A percentile compares a stretch with the other conserved stretches of the same genome.
phyloP scores from a whole-genome alignment of 2,888 invertebrate species.

The Parapristionchus giblindavisi region DNA sequence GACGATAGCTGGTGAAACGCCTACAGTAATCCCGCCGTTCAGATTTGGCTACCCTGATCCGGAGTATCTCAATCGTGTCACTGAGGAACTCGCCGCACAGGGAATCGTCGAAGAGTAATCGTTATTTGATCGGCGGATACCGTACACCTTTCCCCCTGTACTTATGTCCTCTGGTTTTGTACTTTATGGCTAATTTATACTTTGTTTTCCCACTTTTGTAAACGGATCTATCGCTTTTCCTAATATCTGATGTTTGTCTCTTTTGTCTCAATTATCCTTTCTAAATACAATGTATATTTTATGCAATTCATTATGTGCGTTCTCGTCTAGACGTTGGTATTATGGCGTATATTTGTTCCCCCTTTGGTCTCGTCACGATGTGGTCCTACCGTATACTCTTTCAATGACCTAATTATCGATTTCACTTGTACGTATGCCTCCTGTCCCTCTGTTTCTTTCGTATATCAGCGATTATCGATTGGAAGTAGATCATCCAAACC shows the following conservation, averaged over 20 bases:
- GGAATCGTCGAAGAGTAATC: conserved; percentile 68
- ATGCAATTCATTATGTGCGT: too few species aligned
- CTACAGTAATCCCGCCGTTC: conserved; percentile 42
- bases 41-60: conserved; percentile 81
- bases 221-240: background rate
- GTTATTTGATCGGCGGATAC: background rate
- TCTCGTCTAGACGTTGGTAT: too few species aligned
- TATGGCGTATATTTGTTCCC: too few species aligned
- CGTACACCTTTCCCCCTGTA: background rate
- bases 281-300: too few species aligned
- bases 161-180: background rate
- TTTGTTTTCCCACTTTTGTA: background rate
- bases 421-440: too few species aligned
- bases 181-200: background rate
- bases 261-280: background rate
- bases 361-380: too few species aligned
- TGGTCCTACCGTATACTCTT: too few species aligned
- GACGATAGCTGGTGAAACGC: background rate
- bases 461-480: too few species aligned
- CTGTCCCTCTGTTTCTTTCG: too few species aligned
- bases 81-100: conserved; percentile 71
- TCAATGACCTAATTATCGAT: too few species aligned
- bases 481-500: too few species aligned
- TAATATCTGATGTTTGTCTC: background rate
- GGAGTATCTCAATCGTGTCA: conserved; percentile 79